A percentile compares a stretch with the other conserved stretches of the same genome.
Evolutionary conservation across 2,797 vertebrate genomes (phyloP).

Genomic region (Pangasius sanitwongsei): DNA sequence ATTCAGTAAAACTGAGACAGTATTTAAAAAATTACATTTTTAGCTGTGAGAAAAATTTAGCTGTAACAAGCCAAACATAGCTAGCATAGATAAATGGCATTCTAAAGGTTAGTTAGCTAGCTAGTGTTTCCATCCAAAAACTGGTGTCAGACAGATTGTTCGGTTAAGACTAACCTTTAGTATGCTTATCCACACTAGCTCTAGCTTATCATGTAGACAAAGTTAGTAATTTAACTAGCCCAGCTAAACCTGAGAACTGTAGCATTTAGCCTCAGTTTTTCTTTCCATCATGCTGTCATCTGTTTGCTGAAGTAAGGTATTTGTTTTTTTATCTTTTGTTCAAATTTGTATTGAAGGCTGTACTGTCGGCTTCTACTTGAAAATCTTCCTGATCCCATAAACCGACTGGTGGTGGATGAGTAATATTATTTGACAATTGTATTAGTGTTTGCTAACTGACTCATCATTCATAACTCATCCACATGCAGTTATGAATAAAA

Average conservation of each 20-base stretch:
- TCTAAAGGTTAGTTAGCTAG: not conserved
- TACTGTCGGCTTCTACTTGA: not conserved
- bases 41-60: not conserved
- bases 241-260: not conserved
- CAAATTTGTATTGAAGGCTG: not conserved
- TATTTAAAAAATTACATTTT: not conserved
- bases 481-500: not conserved
- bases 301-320: conserved; percentile 6
- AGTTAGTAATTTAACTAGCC: not conserved
- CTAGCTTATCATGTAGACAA: not conserved
- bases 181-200: not conserved
- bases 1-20: not conserved
- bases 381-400: conserved; percentile 1
- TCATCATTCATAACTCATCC: too few relatives aligned
- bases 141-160: not conserved
- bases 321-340: not conserved
- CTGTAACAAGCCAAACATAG: not conserved
- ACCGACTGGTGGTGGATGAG: not conserved
- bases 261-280: not conserved
- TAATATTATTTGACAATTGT: conserved; percentile 23
- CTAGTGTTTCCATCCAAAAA: not conserved
- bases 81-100: not conserved
- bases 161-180: not conserved
- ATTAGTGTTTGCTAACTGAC: not conserved
- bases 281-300: not conserved